phyloP scores from a whole-genome alignment of 2,888 invertebrate genomes.

The Cheilosia pagana region DNA sequence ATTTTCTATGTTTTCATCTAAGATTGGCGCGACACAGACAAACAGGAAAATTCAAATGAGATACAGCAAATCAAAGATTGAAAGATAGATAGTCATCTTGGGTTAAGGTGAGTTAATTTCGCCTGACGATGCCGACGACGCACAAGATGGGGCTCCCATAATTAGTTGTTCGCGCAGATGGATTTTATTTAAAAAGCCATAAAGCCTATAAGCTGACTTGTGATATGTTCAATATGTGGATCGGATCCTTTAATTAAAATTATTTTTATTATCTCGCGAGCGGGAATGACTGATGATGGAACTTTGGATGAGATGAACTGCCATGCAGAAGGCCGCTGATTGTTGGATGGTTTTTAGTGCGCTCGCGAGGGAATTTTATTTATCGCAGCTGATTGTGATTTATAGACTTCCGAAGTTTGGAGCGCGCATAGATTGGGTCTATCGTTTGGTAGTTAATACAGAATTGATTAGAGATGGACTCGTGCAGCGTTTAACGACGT shows the following conservation, averaged over 20 bases:
- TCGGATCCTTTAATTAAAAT: conserved; percentile 48
- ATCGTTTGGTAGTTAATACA: conserved; percentile 21
- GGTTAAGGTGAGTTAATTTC: conserved; percentile 21
- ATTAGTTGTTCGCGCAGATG: conserved; percentile 25
- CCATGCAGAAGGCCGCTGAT: not conserved
- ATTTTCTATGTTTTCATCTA: conserved; percentile 35
- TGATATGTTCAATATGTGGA: conserved; percentile 44
- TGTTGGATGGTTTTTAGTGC: too few species aligned
- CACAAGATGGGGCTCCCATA: not conserved
- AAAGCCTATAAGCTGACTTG: conserved; percentile 37
- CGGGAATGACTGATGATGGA: conserved; percentile 12
- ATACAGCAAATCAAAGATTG: conserved; percentile 52
- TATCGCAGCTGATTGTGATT: conserved; percentile 26
- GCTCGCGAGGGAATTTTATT: conserved; percentile 10
- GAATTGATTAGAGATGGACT: not conserved
- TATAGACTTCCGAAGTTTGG: conserved; percentile 23
- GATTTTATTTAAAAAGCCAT: conserved; percentile 31
- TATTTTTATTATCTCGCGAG: conserved; percentile 44
- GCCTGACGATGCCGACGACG: not conserved
- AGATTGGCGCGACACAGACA: conserved; percentile 44
- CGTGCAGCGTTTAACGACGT: conserved; percentile 8
- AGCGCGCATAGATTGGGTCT: not conserved
- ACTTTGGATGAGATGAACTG: conserved; percentile 1
- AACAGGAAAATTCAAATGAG: conserved; percentile 61
- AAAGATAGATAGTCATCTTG: conserved; percentile 49